phyloP scores from a whole-genome alignment of 2,888 invertebrate genomes.

The Eulithis prunata region DNA sequence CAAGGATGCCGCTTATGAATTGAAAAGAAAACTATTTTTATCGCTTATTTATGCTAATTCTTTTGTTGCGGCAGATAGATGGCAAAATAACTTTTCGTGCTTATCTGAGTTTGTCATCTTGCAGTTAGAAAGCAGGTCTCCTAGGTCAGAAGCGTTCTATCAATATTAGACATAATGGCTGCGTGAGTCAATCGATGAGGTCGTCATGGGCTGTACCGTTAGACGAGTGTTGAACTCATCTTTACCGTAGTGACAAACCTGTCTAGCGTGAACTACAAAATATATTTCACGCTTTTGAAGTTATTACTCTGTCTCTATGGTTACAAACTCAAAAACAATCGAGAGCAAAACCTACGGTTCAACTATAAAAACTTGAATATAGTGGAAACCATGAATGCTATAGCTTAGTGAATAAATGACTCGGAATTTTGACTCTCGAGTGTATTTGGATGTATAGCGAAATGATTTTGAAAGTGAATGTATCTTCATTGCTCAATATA shows the following conservation, averaged over 20 bases:
- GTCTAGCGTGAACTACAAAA: slow-evolving; percentile 26
- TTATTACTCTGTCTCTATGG: neutral
- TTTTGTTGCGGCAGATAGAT: slow-evolving; percentile 19
- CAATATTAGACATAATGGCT: slow-evolving; percentile 33
- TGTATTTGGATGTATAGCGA: slow-evolving; percentile 37
- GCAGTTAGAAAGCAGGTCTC: slow-evolving; percentile 22
- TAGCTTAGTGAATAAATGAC: too few relatives aligned
- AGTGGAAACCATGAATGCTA: too few relatives aligned
- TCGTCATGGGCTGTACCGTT: slow-evolving; percentile 37
- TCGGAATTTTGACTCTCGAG: slow-evolving; percentile 22
- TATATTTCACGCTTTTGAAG: slow-evolving; percentile 8
- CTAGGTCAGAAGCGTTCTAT: slow-evolving; percentile 18
- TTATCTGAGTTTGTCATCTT: slow-evolving; percentile 17
- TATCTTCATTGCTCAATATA: slow-evolving; percentile 52
- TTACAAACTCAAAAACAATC: slow-evolving; percentile 11
- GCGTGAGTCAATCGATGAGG: slow-evolving; percentile 27
- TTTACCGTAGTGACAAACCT: slow-evolving; percentile 38
- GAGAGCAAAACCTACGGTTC: too few relatives aligned
- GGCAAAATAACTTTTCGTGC: slow-evolving; percentile 9
- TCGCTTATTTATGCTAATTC: slow-evolving; percentile 34
- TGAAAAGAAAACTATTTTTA: slow-evolving; percentile 27
- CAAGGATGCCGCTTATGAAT: slow-evolving; percentile 6
- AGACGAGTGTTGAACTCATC: slow-evolving; percentile 36
- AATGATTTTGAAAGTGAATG: slow-evolving; percentile 70
- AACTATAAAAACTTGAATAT: too few relatives aligned